These are phyloP conservation scores for Lepidochitona cinerea DNA, from an alignment of 2,888 invertebrate genomes.

Conservation along the genomic window DNA sequence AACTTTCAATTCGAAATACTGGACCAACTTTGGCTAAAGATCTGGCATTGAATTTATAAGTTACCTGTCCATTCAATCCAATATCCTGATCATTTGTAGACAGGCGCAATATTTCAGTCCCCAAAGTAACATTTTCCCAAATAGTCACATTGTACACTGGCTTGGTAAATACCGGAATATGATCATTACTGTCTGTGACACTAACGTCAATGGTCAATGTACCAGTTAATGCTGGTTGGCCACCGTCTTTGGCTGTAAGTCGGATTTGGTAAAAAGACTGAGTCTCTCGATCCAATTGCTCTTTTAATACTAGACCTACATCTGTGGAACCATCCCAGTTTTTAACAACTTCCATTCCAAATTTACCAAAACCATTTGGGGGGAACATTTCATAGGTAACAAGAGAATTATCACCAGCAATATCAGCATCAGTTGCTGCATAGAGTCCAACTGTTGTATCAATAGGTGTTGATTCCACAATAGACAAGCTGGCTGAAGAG, in stretches of 20 bases:
- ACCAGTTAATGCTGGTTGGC: background rate
- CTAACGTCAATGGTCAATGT: conserved; percentile 1
- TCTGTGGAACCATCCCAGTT: conserved; percentile 25
- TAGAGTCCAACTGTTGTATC: background rate
- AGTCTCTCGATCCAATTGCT: conserved; percentile 2
- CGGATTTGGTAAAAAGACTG: background rate
- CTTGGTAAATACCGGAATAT: conserved; percentile 74
- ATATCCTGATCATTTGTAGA: conserved; percentile 77
- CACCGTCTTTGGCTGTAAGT: conserved; percentile 7
- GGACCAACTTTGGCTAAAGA: background rate
- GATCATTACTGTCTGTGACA: conserved; percentile 63
- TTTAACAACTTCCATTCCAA: conserved; percentile 25
- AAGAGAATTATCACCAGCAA: conserved; percentile 11
- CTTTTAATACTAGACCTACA: conserved; percentile 18
- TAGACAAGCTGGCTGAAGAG: background rate
- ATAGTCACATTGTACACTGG: conserved; percentile 76
- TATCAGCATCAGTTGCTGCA: conserved; percentile 12
- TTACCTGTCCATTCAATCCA: conserved; percentile 20
- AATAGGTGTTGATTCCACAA: background rate
- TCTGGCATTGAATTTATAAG: background rate
- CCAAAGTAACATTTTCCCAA: conserved; percentile 81
- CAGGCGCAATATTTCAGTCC: conserved; percentile 76
- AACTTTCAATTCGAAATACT: background rate
- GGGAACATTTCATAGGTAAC: conserved; percentile 9
- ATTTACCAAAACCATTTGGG: conserved; percentile 8